Conservation (phyloP, 2,888 invertebrate species). For the Lycia hirtaria region DNA sequence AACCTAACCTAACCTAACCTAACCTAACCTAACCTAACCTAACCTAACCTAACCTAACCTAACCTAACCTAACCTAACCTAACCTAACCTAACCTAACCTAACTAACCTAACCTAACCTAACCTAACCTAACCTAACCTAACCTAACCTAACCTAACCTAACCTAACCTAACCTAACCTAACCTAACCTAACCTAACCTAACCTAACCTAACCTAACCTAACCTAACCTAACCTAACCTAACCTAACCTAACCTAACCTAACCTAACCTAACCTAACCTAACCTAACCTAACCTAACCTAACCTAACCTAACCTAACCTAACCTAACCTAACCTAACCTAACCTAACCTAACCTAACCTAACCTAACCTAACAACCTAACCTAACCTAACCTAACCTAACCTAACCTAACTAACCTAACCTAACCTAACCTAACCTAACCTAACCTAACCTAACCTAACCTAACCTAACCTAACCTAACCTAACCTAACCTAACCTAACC, state of each 20-base stretch:
- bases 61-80: conserved; percentile 33
- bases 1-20: conserved; percentile 24
- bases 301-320: conserved; percentile 20
- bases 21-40: conserved; percentile 33
- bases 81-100: conserved; percentile 29
- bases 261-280: conserved; percentile 35
- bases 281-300: conserved; percentile 29
- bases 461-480: conserved; percentile 20
- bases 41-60: conserved; percentile 26
- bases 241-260: conserved; percentile 45
- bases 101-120: conserved; percentile 38
- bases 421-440: conserved; percentile 21
- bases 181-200: conserved; percentile 38
- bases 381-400: conserved; percentile 21
- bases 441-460: conserved; percentile 21
- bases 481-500: conserved; percentile 18
- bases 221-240: conserved; percentile 46
- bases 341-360: conserved; percentile 21
- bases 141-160: conserved; percentile 24
- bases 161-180: conserved; percentile 25
- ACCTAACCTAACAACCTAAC: conserved; percentile 13
- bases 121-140: conserved; percentile 25
- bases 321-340: conserved; percentile 20
- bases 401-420: conserved; percentile 16
- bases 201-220: conserved; percentile 38